A percentile compares a stretch with the other conserved stretches of the same genome.
Evolutionary conservation across 2,888 invertebrate genomes (phyloP).

Genomic region (Himalopsyche japonica): DNA sequence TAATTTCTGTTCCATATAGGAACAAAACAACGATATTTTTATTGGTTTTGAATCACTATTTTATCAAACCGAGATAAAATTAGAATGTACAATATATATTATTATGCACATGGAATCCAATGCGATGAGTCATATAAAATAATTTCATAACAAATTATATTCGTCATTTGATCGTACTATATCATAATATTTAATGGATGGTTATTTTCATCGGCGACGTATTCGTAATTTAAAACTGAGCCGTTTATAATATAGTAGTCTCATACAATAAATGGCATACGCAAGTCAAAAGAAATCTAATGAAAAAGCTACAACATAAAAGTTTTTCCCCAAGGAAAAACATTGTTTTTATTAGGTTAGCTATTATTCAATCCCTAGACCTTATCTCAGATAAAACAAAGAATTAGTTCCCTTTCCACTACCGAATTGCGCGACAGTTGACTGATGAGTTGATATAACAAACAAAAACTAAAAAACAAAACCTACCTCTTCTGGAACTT

Average conservation of each 20-base stretch:
- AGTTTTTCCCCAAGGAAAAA: not conserved
- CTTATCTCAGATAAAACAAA: not conserved
- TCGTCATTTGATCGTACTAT: no score
- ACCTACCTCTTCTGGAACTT: constrained; percentile 69
- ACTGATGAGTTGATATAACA: not conserved
- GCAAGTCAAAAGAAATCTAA: not conserved
- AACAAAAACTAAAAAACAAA: not conserved
- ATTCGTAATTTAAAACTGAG: no score
- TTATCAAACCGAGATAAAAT: not conserved
- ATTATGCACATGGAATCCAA: no score
- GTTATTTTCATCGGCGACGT: no score
- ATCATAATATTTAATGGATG: no score
- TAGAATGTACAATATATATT: no score
- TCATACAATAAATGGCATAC: no score
- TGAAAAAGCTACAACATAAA: not conserved
- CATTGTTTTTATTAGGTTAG: not conserved
- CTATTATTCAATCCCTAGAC: not conserved
- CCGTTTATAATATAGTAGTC: no score
- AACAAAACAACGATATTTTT: not conserved
- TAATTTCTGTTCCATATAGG: no score
- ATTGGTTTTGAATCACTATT: not conserved
- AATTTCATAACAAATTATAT: no score
- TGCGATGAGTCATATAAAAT: no score
- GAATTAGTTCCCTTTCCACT: not conserved
- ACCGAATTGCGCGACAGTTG: not conserved